Evolutionary conservation across 1,140 invertebrate genomes (phyloP), one percentile per base, ranked within the genome.

Genomic region (Manduca sexta): DNA sequence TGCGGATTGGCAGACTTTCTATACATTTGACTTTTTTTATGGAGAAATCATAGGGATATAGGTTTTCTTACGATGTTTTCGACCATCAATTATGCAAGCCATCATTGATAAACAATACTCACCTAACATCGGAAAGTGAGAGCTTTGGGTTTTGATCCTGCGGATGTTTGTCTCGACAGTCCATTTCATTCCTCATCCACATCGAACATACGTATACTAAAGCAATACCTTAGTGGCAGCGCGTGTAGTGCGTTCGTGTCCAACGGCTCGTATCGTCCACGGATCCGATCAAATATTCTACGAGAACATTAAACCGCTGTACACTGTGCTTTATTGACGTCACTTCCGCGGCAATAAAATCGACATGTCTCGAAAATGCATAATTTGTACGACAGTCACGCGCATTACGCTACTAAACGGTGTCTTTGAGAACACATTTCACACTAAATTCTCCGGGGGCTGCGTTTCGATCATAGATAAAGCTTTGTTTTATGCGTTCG

Each of bases 321-420:
- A 74, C 61, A 64, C 68, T 69, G 69, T 81, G 78, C 64, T 82
- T 82, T 81, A 81, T 79, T 82, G 78, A 81, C 74, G 67, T 81
- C 77, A 80, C 78, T 84, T 84, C 80, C 80, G 73, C 54, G 52
- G 74, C 63, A 82, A 82, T 84, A 84, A 84, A 84, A 83, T 75
- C 74, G 71, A 72, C 72, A 72, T 80, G 78, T 74, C 76, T 74
- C 71, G 70, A 65, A 83, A 84, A 84, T 74, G 79, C 74, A 82
- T 83, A 80, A 84, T 84, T 81, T 74, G 81, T 84, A 82, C 60
- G 57, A 63, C 64, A 79, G 81, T 81, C 81, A 82, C 78, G 78
- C 76, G 75, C 64, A 68, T 71, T 74, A 74, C 64, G 69, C 69
- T 77, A 75, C 78, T 84, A 84, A 84, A 84, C 68, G 78, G 76